A percentile compares a stretch with the other conserved stretches of the same genome.
Evolutionary conservation across 2,797 vertebrate genomes (phyloP).

Genomic region (Saxicola maurus): DNA sequence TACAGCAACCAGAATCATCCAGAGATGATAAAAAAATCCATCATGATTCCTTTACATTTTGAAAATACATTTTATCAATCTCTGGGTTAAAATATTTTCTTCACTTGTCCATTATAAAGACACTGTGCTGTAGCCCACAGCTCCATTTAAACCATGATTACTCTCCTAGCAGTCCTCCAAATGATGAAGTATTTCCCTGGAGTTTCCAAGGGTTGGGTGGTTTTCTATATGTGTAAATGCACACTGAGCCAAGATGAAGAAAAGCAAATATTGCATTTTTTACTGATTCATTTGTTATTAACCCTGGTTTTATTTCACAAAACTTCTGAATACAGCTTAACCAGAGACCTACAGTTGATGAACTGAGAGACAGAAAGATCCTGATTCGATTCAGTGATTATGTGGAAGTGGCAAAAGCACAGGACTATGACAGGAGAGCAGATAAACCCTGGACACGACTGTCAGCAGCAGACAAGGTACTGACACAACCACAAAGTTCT

Average conservation of each 20-base stretch:
- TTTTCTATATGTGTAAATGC: neutral
- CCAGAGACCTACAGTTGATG: slow-evolving; percentile 95
- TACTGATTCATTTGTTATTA: neutral
- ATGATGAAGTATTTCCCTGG: neutral
- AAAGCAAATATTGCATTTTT: neutral
- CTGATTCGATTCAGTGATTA: slow-evolving; percentile 98
- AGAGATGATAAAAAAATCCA: neutral
- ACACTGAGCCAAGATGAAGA: neutral
- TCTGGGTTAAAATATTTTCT: neutral
- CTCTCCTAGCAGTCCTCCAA: neutral
- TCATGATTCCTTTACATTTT: neutral
- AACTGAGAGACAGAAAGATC: slow-evolving; percentile 95
- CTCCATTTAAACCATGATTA: neutral
- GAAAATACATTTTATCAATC: neutral
- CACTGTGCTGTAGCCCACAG: neutral
- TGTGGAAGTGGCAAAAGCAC: slow-evolving; percentile 98
- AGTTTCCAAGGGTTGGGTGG: neutral
- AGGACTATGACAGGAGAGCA: slow-evolving; percentile 94
- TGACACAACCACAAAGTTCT: neutral
- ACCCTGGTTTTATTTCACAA: neutral
- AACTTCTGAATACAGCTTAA: slow-evolving; percentile 80
- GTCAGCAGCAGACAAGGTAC: slow-evolving; percentile 95
- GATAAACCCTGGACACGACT: slow-evolving; percentile 98
- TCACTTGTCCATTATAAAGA: neutral
- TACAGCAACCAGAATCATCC: neutral